A percentile compares a stretch with the other conserved stretches of the same genome.
Conservation (phyloP, 2,888 invertebrate species). For the Hypomecis atomaria region DNA sequence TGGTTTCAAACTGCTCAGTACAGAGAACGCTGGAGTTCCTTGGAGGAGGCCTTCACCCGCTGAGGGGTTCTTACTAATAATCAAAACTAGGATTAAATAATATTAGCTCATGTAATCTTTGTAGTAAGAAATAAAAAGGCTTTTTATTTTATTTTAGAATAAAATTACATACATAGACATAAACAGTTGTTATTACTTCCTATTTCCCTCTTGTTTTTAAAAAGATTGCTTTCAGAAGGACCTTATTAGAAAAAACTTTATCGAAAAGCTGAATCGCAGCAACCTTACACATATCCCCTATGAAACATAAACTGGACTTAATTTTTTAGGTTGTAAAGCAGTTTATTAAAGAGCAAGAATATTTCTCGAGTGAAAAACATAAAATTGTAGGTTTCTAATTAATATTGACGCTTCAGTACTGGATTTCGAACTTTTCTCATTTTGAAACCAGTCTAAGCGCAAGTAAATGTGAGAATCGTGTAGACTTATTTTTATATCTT, state of each 20-base stretch:
- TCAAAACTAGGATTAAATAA: too few species aligned
- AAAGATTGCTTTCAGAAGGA: slow-evolving; percentile 41
- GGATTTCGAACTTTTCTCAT: slow-evolving; percentile 80
- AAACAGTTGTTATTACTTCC: too few species aligned
- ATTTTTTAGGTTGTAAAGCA: neutral
- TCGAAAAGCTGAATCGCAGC: slow-evolving; percentile 60
- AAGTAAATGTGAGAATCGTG: slow-evolving; percentile 35
- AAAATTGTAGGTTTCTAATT: slow-evolving; percentile 66
- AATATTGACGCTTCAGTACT: slow-evolving; percentile 81
- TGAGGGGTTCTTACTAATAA: too few species aligned
- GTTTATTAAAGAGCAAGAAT: slow-evolving; percentile 2
- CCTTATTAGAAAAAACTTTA: slow-evolving; percentile 79
- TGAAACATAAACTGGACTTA: slow-evolving; percentile 23
- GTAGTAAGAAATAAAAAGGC: too few species aligned
- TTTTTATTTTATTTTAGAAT: too few species aligned
- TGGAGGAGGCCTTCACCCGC: too few species aligned
- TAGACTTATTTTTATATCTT: slow-evolving; percentile 1
- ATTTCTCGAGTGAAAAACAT: slow-evolving; percentile 32
- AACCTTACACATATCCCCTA: slow-evolving; percentile 26
- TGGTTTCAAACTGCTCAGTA: too few species aligned
- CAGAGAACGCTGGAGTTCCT: too few species aligned
- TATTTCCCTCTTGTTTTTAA: too few species aligned
- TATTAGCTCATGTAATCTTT: too few species aligned
- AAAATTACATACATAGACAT: too few species aligned
- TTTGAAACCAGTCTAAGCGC: slow-evolving; percentile 71